These are phyloP conservation scores for Laupala kohalensis DNA, from an alignment of 1,140 invertebrate genomes.

Conservation along the genomic window DNA sequence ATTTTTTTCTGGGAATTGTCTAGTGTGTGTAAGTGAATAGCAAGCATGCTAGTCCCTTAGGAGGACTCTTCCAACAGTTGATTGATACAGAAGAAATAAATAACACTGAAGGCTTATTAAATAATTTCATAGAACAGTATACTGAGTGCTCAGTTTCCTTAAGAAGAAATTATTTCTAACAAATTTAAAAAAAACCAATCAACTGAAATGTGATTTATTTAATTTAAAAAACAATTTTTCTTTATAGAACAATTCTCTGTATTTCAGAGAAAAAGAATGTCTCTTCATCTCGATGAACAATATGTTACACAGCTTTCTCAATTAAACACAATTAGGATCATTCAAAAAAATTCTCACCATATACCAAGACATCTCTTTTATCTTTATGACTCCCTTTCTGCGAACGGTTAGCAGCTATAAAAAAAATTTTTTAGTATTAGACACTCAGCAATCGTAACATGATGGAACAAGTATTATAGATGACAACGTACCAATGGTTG, in stretches of 20 bases:
- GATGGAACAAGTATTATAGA: background rate
- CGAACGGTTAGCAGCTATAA: constrained; percentile 59
- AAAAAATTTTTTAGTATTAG: background rate
- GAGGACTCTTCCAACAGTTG: background rate
- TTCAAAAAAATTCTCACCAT: constrained; percentile 54
- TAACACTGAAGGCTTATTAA: background rate
- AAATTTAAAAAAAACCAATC: background rate
- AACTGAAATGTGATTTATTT: background rate
- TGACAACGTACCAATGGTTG: constrained; percentile 45
- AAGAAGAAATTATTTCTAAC: background rate
- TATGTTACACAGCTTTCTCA: no score
- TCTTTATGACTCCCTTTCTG: constrained; percentile 69
- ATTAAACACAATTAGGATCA: constrained; percentile 14
- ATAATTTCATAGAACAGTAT: background rate
- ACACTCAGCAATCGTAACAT: background rate
- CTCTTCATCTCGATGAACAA: no score
- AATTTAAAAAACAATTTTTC: background rate
- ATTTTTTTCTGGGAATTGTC: no score
- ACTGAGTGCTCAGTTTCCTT: background rate
- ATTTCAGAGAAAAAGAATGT: no score
- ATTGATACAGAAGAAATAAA: background rate
- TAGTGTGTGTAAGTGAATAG: no score
- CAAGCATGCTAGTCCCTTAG: no score
- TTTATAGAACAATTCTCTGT: background rate
- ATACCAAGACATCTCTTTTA: constrained; percentile 51